Evolutionary conservation across 2,797 vertebrate genomes (phyloP).

Genomic region (Galaxias olidus): DNA sequence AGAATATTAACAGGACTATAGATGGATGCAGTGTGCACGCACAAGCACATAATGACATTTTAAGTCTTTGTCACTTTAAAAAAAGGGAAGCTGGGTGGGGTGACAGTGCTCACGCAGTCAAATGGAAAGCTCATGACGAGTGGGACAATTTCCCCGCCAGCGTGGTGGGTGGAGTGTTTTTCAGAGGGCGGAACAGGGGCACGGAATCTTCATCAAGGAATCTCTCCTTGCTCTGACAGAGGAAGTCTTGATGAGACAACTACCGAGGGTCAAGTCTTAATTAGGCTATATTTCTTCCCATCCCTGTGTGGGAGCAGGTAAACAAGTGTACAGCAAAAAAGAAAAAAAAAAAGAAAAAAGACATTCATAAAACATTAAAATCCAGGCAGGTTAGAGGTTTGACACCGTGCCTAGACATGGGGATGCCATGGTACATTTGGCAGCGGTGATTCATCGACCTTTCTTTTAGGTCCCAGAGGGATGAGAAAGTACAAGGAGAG

Average conservation of each 20-base stretch:
- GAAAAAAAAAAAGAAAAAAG: no score
- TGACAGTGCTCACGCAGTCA: slow-evolving; percentile 1
- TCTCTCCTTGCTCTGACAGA: slow-evolving; percentile 33
- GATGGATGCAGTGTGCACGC: not conserved
- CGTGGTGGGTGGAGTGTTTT: slow-evolving; percentile 16
- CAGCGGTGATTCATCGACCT: slow-evolving; percentile 20
- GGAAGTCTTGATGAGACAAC: slow-evolving; percentile 28
- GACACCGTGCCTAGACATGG: slow-evolving; percentile 1
- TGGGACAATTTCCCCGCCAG: slow-evolving; percentile 2
- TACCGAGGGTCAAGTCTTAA: slow-evolving; percentile 28
- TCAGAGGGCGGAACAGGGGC: slow-evolving; percentile 1
- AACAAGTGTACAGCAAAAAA: not conserved
- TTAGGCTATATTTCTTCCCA: slow-evolving; percentile 8
- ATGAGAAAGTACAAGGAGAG: slow-evolving; percentile 1
- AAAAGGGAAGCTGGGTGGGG: slow-evolving; percentile 5
- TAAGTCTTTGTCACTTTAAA: slow-evolving; percentile 3
- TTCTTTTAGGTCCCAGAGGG: not conserved
- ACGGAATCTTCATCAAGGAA: slow-evolving; percentile 24
- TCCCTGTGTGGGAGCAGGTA: not conserved
- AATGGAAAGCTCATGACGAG: slow-evolving; percentile 17
- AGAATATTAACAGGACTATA: not conserved
- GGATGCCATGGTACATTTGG: not conserved
- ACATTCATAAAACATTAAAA: no score
- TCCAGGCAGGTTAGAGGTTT: slow-evolving; percentile 7
- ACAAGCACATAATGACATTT: no score